Evolutionary conservation across 1,140 invertebrate genomes (phyloP), one percentile per base, ranked within the genome.

Genomic region (Drosophila kurseongensis): DNA sequence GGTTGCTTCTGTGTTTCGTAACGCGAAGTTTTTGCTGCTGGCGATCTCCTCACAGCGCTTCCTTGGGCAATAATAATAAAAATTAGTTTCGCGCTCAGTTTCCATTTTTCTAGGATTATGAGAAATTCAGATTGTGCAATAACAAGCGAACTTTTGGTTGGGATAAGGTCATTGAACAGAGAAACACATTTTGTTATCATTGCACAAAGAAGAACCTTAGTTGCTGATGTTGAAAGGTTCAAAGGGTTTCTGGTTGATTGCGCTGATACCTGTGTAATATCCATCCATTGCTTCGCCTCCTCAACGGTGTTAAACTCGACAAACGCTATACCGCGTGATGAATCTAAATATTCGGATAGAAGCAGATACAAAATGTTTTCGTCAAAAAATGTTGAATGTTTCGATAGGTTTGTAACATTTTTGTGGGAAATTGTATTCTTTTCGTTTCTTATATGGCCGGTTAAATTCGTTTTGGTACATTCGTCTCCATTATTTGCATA

Each of bases 221-320:
- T 29, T 51, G 58, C 27, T 36, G 65, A 36, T 50, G 32, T 44
- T 18, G n/a, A 66, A 50, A 18, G 42, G 29, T 54, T 54, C 32
- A 66, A 38, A n/a, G 42, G 59, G 42, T 38, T 63, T 66, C 73
- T 71, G 40, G 50, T 77, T 78, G 72, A 50, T 75, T 78, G 62
- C 75, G 80, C 69, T 78, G 93, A 93, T 96, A 98, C 97, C 96
- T 98, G 96, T 95, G 97, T 98, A 93, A 95, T 95, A 93, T 98
- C 97, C 96, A 98, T 98, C 97, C 97, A 98, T 86, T 95, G 95
- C 93, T 95, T 95, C 82, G 98, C 97, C 94, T 98, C 97, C 93
- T 95, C 95, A 91, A 97, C 94, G 93, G 96, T 96, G 93, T 95
- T 94, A 96, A 99, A 99, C 95, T 98, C 98, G 93, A 98, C 96